A percentile compares a stretch with the other conserved stretches of the same genome.
Conservation (phyloP, 2,888 invertebrate species). For the Leptopilina syphax region DNA sequence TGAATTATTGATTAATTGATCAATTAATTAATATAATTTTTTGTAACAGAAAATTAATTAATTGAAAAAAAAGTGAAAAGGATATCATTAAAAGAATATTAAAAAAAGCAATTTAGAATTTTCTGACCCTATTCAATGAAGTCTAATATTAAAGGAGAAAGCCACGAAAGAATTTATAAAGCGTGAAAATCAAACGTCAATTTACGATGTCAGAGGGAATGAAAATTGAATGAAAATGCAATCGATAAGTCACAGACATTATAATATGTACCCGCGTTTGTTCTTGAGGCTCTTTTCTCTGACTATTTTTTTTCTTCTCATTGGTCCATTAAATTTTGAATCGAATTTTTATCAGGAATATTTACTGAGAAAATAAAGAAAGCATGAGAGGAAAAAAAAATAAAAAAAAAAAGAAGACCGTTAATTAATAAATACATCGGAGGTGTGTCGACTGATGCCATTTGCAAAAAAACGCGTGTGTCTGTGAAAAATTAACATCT, state of each 20-base stretch:
- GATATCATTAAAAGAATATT: background rate
- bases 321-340: slow-evolving; percentile 21
- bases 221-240: slow-evolving; percentile 31
- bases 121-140: background rate
- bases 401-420: background rate
- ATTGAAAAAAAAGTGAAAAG: background rate
- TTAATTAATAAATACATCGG: slow-evolving; percentile 21
- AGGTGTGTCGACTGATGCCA: slow-evolving; percentile 13
- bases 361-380: no score
- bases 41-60: no score
- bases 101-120: background rate
- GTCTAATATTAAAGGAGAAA: background rate
- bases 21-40: no score
- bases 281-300: background rate
- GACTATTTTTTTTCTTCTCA: slow-evolving; percentile 1
- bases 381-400: background rate
- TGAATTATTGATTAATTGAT: no score
- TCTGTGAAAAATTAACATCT: background rate
- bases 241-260: slow-evolving; percentile 39
- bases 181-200: slow-evolving; percentile 20
- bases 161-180: background rate
- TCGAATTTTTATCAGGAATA: slow-evolving; percentile 29
- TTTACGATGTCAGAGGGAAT: slow-evolving; percentile 21
- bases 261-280: slow-evolving; percentile 20
- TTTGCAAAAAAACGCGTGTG: background rate